Base-by-base conservation (phyloP, 2,797 vertebrate genomes). In the Dendrocincla tyrannina region DNA sequence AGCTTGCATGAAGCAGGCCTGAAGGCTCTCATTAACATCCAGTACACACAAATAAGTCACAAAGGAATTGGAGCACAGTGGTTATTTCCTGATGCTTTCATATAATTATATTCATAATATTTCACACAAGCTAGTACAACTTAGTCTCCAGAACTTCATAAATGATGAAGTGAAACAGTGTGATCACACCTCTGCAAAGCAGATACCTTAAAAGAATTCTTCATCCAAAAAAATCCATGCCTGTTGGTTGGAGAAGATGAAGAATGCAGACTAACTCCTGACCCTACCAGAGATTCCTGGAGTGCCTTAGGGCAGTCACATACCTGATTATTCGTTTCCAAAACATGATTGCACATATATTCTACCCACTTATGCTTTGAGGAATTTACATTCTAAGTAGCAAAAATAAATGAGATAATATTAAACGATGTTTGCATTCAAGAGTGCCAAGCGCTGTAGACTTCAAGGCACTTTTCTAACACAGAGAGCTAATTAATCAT, bases 401-500 rank as follows among this genome's bases (percentile, higher is more conserved):
- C 30, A 55, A 92, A 94, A 94, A 93, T 39, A 85, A 76, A 49
- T 23, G 22, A 82, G 63, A 49, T 68, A 68, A 83, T 56, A 77
- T 24, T 53, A 50, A 75, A 32, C 0, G 2, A 85, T 13, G 25
- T 56, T 39, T 78, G 49, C 49, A 88, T 68, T 82, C 41, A 66
- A 32, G 15, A 75, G 22, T 60, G 32, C n/a, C 53, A 92, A 81
- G 53, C 19, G 22, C 46, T 68, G n/a, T 11, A 81, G 60, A 83
- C 50, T 90, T 92, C n/a, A 78, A 94, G 27, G 22, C 19, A 68
- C 37, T 94, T 69, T 53, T 83, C 44, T 88, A 60, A 84, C 25
- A 50, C 11, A 17, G 59, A 44, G 5, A 66, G 8, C 20, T 88
- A 67, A 94, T 70, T 88, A 82, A 77, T 12, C 8, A 91, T 59